These are phyloP conservation scores for Chelonia mydas DNA, from an alignment of 2,797 vertebrate species.

Conservation along the genomic window DNA sequence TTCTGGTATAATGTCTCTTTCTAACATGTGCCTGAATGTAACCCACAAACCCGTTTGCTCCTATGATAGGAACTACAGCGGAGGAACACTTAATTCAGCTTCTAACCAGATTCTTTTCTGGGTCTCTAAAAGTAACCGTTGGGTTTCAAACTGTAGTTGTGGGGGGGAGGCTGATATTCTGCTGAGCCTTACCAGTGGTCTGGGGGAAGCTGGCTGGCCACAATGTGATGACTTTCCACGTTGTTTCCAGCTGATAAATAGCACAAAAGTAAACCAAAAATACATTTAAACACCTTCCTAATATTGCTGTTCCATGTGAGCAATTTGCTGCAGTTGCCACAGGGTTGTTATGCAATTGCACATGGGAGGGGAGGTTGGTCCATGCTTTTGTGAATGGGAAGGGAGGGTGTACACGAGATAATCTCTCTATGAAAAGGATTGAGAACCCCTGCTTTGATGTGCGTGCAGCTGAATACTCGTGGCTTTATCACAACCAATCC, in stretches of 20 bases:
- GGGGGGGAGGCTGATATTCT: slow-evolving; percentile 15
- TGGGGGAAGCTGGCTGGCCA: neutral
- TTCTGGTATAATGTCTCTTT: neutral
- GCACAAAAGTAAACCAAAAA: neutral
- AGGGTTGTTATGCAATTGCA: slow-evolving; percentile 11
- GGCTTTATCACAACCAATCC: slow-evolving; percentile 49
- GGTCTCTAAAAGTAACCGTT: neutral
- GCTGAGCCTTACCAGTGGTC: slow-evolving; percentile 5
- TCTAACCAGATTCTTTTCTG: neutral
- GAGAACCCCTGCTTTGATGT: slow-evolving; percentile 15
- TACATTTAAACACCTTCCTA: neutral
- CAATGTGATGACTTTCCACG: neutral
- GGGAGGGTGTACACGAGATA: slow-evolving; percentile 10
- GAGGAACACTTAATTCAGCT: neutral
- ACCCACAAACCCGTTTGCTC: neutral
- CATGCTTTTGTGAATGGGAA: slow-evolving; percentile 59
- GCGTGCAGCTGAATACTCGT: neutral
- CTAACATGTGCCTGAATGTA: neutral
- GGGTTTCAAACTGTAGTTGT: neutral
- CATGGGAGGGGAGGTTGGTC: neutral
- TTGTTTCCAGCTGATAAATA: slow-evolving; percentile 19
- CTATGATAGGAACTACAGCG: neutral
- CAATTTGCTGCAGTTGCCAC: slow-evolving; percentile 15
- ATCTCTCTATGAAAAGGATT: slow-evolving; percentile 37
- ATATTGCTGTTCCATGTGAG: neutral